phyloP scores from a whole-genome alignment of 2,888 invertebrate species.

The Orchesellides sinensis region DNA sequence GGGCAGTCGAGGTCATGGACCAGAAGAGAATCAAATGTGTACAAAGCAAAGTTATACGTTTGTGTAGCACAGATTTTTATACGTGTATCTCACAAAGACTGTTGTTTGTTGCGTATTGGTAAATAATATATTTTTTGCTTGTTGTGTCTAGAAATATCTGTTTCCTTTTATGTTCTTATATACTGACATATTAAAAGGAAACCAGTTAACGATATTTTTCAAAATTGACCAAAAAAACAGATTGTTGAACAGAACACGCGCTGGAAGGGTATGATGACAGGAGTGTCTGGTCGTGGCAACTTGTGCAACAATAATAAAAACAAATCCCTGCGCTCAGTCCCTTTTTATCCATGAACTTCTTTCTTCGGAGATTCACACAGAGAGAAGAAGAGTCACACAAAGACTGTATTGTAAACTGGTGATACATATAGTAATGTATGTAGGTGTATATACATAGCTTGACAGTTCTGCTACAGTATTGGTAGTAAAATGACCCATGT shows the following conservation, averaged over 20 bases:
- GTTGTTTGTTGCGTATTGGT: neutral
- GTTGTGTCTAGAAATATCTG: neutral
- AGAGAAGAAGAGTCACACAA: neutral
- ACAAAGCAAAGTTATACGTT: neutral
- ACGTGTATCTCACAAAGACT: neutral
- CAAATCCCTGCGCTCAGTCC: constrained; percentile 34
- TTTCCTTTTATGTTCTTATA: neutral
- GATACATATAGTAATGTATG: neutral
- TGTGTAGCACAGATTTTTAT: no score
- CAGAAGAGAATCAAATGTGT: constrained; percentile 35
- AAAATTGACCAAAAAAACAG: neutral
- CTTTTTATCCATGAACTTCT: constrained; percentile 40
- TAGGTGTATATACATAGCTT: neutral
- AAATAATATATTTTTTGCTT: neutral
- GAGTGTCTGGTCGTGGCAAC: constrained; percentile 39
- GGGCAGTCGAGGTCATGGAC: constrained; percentile 55
- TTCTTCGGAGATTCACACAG: constrained; percentile 8
- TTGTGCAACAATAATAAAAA: constrained; percentile 42
- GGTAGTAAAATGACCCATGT: neutral
- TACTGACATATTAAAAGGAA: neutral
- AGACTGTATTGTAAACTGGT: neutral
- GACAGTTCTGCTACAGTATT: constrained; percentile 12
- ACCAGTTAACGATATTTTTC: neutral
- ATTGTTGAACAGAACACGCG: constrained; percentile 8
- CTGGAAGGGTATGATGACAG: neutral